phyloP scores from a whole-genome alignment of 2,888 invertebrate species.

The Ethmia dodecea region DNA sequence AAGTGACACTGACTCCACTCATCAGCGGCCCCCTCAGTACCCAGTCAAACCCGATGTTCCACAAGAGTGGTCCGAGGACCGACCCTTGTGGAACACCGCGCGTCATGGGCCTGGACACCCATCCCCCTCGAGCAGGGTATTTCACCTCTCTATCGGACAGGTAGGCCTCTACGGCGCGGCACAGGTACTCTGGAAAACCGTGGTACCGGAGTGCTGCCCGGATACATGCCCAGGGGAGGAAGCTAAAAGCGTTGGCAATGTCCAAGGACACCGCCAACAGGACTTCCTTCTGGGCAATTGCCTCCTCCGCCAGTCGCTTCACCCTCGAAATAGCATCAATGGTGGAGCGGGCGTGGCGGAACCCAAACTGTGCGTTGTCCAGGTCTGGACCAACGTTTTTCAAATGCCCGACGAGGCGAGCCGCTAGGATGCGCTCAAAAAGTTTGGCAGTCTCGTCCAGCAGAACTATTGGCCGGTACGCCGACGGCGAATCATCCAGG shows the following conservation, averaged over 20 bases:
- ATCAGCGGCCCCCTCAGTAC: conserved; percentile 9
- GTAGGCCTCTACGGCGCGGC: conserved; percentile 9
- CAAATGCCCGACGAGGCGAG: too few relatives aligned
- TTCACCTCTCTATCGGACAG: conserved; percentile 4
- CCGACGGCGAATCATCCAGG: too few relatives aligned
- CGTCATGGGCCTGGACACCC: not conserved
- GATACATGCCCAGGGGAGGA: conserved; percentile 21
- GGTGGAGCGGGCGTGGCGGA: too few relatives aligned
- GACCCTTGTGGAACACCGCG: conserved; percentile 21
- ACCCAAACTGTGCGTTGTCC: too few relatives aligned
- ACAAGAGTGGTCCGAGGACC: conserved; percentile 18
- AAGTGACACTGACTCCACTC: conserved; percentile 5
- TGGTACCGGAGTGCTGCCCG: conserved; percentile 18
- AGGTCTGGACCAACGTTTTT: too few relatives aligned
- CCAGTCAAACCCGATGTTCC: conserved; percentile 21
- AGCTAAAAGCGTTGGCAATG: conserved; percentile 19
- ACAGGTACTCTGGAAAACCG: conserved; percentile 16
- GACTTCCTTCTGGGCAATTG: not conserved
- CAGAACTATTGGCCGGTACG: too few relatives aligned
- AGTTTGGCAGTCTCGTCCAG: too few relatives aligned
- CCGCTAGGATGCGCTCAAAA: too few relatives aligned
- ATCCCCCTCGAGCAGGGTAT: not conserved
- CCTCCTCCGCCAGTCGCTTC: not conserved
- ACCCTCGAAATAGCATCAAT: too few relatives aligned
- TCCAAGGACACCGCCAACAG: not conserved